A percentile compares a stretch with the other conserved stretches of the same genome.
phyloP scores from a whole-genome alignment of 1,140 invertebrate genomes.

The Zaprionus gabonicus region DNA sequence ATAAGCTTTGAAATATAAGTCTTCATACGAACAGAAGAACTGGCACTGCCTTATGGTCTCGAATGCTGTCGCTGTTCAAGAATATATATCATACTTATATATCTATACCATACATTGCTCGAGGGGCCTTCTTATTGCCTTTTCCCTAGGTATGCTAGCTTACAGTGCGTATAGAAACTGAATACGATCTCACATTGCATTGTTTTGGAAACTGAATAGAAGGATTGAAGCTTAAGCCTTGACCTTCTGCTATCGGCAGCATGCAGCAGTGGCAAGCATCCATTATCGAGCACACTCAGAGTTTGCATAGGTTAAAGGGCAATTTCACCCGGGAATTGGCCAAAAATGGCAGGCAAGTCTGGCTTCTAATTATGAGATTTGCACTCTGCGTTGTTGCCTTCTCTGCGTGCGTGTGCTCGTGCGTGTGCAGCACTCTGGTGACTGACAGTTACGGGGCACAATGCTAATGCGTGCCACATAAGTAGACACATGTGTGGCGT shows the following conservation, averaged over 20 bases:
- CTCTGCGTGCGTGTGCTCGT: neutral
- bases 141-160: too few species aligned
- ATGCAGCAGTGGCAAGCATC: neutral
- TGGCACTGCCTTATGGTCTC: too few species aligned
- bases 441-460: constrained; percentile 4
- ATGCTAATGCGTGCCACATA: constrained; percentile 22
- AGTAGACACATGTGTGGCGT: constrained; percentile 4
- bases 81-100: too few species aligned
- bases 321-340: neutral
- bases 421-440: neutral
- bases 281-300: neutral
- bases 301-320: neutral
- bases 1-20: neutral
- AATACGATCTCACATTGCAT: too few species aligned
- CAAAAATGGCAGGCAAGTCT: neutral
- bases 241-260: neutral
- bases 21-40: neutral
- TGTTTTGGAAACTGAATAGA: neutral
- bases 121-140: too few species aligned
- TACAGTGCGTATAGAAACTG: too few species aligned
- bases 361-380: neutral
- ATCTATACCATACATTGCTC: too few species aligned
- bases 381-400: neutral
- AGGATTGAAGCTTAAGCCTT: neutral
- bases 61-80: too few species aligned